These are phyloP conservation scores for Taenaris catops DNA, from an alignment of 2,888 invertebrate genomes.

Conservation along the genomic window DNA sequence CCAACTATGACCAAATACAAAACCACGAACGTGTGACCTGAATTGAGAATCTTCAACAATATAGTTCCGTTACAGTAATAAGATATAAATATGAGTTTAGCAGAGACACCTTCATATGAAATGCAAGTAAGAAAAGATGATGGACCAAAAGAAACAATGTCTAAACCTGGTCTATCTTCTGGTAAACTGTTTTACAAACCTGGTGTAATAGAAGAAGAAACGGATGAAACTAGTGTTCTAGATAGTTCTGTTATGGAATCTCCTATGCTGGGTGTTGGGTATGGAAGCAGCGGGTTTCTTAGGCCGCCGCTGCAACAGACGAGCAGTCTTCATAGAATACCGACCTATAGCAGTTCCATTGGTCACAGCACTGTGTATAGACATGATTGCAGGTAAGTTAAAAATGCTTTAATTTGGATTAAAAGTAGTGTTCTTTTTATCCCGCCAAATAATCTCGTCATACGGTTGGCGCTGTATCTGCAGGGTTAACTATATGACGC, in stretches of 20 bases:
- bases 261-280: conserved; percentile 55
- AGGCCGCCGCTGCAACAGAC: conserved; percentile 52
- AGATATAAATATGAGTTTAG: conserved; percentile 36
- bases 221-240: conserved; percentile 68
- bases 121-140: conserved; percentile 55
- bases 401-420: not conserved
- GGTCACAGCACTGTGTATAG: conserved; percentile 75
- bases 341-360: conserved; percentile 81
- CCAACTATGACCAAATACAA: conserved; percentile 13
- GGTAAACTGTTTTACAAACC: conserved; percentile 74
- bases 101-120: conserved; percentile 51
- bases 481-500: too few relatives aligned
- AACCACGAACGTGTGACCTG: conserved; percentile 10
- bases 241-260: conserved; percentile 66
- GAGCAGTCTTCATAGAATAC: conserved; percentile 77
- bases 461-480: too few relatives aligned
- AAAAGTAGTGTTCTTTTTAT: too few relatives aligned
- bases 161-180: conserved; percentile 45
- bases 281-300: conserved; percentile 46
- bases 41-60: not conserved
- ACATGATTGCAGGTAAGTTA: conserved; percentile 74
- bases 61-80: not conserved
- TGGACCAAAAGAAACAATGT: conserved; percentile 32
- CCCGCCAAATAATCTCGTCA: too few relatives aligned
- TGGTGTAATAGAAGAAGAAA: conserved; percentile 64